These are phyloP conservation scores for Argyrosomus regius DNA, from an alignment of 2,797 vertebrate genomes.

Conservation along the genomic window DNA sequence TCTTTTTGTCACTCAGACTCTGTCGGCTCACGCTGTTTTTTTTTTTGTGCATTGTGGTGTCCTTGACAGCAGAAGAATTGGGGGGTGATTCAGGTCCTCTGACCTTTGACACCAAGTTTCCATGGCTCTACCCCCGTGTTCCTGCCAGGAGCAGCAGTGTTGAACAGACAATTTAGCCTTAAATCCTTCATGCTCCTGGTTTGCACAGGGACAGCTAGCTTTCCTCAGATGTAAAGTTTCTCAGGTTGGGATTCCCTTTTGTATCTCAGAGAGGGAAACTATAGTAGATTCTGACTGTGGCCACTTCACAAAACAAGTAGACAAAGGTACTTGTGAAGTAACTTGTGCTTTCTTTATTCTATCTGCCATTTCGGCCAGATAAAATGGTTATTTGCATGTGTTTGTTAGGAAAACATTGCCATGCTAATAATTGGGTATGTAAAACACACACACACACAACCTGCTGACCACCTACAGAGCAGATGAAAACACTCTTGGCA, in stretches of 20 bases:
- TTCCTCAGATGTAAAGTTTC: background rate
- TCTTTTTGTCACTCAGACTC: conserved; percentile 28
- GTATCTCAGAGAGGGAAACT: background rate
- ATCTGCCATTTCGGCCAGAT: background rate
- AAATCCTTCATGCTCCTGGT: conserved; percentile 5
- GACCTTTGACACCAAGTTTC: conserved; percentile 58
- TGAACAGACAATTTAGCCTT: conserved; percentile 6
- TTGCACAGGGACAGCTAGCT: conserved; percentile 6
- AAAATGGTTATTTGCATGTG: conserved; percentile 1
- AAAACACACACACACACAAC: background rate
- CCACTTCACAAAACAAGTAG: no score
- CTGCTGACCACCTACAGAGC: background rate
- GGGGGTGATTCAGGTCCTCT: conserved; percentile 49
- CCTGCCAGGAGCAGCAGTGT: conserved; percentile 40
- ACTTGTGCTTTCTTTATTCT: background rate
- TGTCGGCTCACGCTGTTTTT: conserved; percentile 23
- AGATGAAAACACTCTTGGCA: conserved; percentile 17
- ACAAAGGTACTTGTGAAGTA: background rate
- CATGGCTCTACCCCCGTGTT: conserved; percentile 42
- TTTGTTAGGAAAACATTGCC: background rate
- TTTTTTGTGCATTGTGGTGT: conserved; percentile 19
- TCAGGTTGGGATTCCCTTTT: conserved; percentile 13
- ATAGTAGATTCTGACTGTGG: conserved; percentile 1
- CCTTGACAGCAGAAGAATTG: conserved; percentile 54
- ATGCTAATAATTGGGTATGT: background rate